phyloP scores from a whole-genome alignment of 2,113 vertebrate species.

The Xenotilapia caudafasciata region DNA sequence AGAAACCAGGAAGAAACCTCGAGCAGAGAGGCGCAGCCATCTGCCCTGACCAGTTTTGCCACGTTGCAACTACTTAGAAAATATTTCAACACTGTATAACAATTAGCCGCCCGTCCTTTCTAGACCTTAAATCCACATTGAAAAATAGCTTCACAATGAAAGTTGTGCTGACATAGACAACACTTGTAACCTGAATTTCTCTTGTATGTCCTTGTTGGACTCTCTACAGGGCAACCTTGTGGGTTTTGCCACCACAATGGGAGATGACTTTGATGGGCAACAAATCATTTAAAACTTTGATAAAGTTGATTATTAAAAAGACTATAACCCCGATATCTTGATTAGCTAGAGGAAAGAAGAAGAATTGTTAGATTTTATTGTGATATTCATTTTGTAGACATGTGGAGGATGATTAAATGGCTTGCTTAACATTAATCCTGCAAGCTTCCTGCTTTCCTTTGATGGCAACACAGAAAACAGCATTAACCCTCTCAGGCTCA shows the following conservation, averaged over 20 bases:
- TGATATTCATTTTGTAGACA: background rate
- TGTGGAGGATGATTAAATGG: background rate
- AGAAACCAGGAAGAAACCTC: background rate
- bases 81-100: background rate
- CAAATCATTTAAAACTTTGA: background rate
- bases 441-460: background rate
- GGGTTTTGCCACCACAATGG: background rate
- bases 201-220: background rate
- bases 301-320: background rate
- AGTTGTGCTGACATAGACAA: background rate
- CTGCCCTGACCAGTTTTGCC: background rate
- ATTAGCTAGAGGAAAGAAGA: background rate
- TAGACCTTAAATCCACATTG: background rate
- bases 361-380: background rate
- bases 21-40: background rate
- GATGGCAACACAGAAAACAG: background rate
- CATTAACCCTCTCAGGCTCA: background rate
- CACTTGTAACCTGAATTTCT: background rate
- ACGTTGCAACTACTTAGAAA: background rate
- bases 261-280: background rate
- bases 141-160: background rate
- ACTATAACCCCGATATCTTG: background rate
- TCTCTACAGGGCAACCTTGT: background rate
- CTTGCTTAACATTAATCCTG: background rate
- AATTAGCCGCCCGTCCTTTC: background rate